Base-by-base conservation (phyloP, 2,113 vertebrate genomes). In the Zosterops pallidus region DNA sequence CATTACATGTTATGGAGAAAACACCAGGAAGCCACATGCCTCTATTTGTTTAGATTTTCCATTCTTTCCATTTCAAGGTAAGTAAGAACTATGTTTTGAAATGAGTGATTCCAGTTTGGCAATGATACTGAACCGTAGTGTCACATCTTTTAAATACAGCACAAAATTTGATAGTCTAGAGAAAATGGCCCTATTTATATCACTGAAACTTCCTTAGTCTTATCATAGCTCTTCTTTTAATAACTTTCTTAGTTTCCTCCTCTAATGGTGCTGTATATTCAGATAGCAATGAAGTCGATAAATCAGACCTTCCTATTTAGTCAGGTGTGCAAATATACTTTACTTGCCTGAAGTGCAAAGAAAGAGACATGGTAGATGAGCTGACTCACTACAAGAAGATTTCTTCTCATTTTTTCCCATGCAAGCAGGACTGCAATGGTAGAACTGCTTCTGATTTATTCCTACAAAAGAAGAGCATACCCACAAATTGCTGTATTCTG, bases 41-140 rank as follows among this genome's bases (percentile, higher is more conserved):
- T 28, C 56, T 69, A 28, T 67, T 92, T 95, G 23, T 88, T 92
- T 76, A 72, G 35, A 44, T 92, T 88, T 95, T 24, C 81, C 76
- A 81, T 80, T 95, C 72, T 86, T 96, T 93, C 39, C 46, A 59
- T 87, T 75, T 70, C 70, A 89, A 92, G 91, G 62, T 94, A 95
- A 83, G 46, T 23, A 84, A 46, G 64, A 94, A 82, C 77, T 91
- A 24, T 79, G 19, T 95, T 94, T 89, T 78, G 92, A 95, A 96
- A 86, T 33, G 17, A 11, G 29, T 88, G 88, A 89, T 84, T 92
- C 65, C 26, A 41, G 16, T 95, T 57, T 86, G 83, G 83, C 87
- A 92, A 35, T 59, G 46, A 41, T 57, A 35, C 9, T 52, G 39
- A 94, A 69, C 91, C 44, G 31, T 12, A 70, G 10, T 6, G 12